Conservation (phyloP, 2,113 vertebrate species). For the Prochilodus magdalenae region DNA sequence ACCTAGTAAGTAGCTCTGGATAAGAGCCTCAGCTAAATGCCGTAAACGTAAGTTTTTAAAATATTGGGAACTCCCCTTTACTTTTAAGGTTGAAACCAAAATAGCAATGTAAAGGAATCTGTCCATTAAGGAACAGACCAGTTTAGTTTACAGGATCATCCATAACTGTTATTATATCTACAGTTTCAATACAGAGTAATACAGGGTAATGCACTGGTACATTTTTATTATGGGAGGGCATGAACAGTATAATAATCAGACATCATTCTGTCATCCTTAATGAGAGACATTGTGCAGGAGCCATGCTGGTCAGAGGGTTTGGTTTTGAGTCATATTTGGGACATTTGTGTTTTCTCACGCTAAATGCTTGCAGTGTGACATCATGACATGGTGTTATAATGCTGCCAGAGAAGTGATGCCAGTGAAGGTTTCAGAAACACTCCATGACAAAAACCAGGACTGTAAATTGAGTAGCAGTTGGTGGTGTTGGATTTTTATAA, state of each 20-base stretch:
- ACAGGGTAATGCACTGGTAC: neutral
- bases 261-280: neutral
- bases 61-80: too few relatives aligned
- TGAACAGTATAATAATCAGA: neutral
- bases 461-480: slow-evolving; percentile 4
- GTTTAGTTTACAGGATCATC: too few relatives aligned
- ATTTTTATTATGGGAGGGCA: neutral
- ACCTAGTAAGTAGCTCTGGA: too few relatives aligned
- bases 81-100: too few relatives aligned
- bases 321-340: slow-evolving; percentile 5
- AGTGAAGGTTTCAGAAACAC: slow-evolving; percentile 4
- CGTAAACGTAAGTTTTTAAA: too few relatives aligned
- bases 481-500: neutral
- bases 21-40: too few relatives aligned
- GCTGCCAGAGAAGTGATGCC: slow-evolving; percentile 8
- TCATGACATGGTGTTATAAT: slow-evolving; percentile 7
- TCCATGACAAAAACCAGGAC: neutral
- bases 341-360: slow-evolving; percentile 25
- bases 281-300: slow-evolving; percentile 8
- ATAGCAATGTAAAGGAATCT: too few relatives aligned
- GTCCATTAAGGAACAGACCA: too few relatives aligned
- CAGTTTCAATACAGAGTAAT: neutral
- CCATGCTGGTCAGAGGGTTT: neutral
- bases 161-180: too few relatives aligned
- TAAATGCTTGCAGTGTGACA: slow-evolving; percentile 41